Evolutionary conservation across 2,888 invertebrate species (phyloP).

Genomic region (Caenorhabditis doughertyi): DNA sequence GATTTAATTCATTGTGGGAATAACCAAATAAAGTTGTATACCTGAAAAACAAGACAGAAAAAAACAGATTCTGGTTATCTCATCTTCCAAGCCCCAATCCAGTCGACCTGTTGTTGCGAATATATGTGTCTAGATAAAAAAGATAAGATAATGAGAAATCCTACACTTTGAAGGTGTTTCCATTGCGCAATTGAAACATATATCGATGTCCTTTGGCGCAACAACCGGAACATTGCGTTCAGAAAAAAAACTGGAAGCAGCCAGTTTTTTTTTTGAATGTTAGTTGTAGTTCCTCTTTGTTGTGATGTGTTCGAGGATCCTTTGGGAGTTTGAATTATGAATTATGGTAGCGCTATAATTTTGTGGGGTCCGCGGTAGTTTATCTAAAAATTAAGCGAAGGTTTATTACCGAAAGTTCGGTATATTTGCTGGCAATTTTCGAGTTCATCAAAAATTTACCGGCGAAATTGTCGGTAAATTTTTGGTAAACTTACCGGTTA

Average conservation of each 20-base stretch:
- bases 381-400: too few relatives aligned
- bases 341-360: background rate
- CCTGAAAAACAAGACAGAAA: background rate
- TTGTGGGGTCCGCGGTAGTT: too few relatives aligned
- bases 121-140: constrained; percentile 1
- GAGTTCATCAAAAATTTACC: too few relatives aligned
- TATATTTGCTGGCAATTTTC: too few relatives aligned
- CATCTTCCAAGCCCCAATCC: background rate
- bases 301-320: background rate
- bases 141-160: background rate
- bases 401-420: too few relatives aligned
- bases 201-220: constrained; percentile 8
- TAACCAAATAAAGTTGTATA: background rate
- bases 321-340: background rate
- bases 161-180: constrained; percentile 13
- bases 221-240: constrained; percentile 33
- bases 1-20: background rate
- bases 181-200: constrained; percentile 24
- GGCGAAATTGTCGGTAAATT: too few relatives aligned
- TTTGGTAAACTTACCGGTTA: too few relatives aligned
- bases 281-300: constrained; percentile 27
- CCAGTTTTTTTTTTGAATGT: constrained; percentile 18
- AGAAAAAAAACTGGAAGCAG: constrained; percentile 11
- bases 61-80: too few relatives aligned
- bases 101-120: constrained; percentile 3